Conservation (phyloP, 2,888 invertebrate species). For the Parascotia fuliginaria region DNA sequence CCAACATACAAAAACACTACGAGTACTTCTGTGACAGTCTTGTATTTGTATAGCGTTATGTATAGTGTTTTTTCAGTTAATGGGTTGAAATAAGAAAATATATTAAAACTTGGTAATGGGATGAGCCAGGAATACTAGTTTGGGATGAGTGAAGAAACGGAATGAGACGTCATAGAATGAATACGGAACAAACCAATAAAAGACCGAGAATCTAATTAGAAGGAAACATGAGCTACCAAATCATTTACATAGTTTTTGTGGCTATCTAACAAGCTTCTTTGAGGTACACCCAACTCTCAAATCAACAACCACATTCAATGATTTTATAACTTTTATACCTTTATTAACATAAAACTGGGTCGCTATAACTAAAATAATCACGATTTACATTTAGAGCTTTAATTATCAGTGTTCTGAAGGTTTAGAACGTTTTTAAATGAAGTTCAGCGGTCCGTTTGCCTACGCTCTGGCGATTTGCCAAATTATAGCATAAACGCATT, state of each 20-base stretch:
- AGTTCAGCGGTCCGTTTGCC: conserved; percentile 45
- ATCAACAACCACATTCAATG: neutral
- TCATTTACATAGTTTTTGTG: neutral
- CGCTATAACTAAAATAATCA: conserved; percentile 25
- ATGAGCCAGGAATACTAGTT: no score
- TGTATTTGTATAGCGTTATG: no score
- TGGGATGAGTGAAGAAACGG: no score
- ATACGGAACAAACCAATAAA: no score
- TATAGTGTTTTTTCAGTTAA: no score
- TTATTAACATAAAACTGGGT: conserved; percentile 20
- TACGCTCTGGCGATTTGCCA: conserved; percentile 47
- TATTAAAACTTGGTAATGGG: no score
- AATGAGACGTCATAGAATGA: no score
- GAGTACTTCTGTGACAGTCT: no score
- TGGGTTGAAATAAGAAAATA: no score
- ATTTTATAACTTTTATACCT: neutral
- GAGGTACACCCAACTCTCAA: neutral
- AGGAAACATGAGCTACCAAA: neutral
- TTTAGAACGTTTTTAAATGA: conserved; percentile 41
- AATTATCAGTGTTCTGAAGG: conserved; percentile 41
- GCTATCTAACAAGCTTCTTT: neutral
- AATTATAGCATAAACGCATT: conserved; percentile 41
- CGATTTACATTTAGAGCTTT: conserved; percentile 25
- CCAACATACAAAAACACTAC: no score
- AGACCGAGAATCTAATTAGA: no score